Conservation (phyloP, 2,888 invertebrate species). For the Nasonia oneida region DNA sequence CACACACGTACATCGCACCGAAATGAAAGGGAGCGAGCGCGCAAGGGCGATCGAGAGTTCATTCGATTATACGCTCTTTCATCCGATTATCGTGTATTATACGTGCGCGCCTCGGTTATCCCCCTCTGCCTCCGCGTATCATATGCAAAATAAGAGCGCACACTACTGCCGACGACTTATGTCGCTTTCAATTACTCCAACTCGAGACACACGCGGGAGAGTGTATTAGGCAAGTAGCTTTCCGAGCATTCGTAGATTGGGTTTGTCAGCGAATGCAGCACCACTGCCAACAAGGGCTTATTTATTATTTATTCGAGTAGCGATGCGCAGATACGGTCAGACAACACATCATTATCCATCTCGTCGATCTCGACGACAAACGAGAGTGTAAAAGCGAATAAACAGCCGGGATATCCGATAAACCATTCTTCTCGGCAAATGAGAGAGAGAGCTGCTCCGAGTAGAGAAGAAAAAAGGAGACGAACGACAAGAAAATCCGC, state of each 20-base stretch:
- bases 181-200: slow-evolving; percentile 60
- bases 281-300: too few species aligned
- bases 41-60: slow-evolving; percentile 63
- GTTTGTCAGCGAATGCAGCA: neutral
- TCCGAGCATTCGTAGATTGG: neutral
- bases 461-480: neutral
- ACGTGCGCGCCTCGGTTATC: neutral
- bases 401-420: neutral
- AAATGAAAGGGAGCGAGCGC: slow-evolving; percentile 64
- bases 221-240: neutral
- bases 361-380: too few species aligned
- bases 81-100: slow-evolving; percentile 70
- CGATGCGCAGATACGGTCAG: neutral
- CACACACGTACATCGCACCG: slow-evolving; percentile 60
- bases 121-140: neutral
- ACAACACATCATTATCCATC: neutral
- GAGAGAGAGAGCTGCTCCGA: neutral
- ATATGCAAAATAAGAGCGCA: slow-evolving; percentile 4
- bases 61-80: slow-evolving; percentile 71
- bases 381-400: too few species aligned
- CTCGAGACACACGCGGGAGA: neutral
- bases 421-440: neutral
- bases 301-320: neutral
- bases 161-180: slow-evolving; percentile 28
- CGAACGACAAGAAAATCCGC: neutral